phyloP scores from a whole-genome alignment of 2,888 invertebrate genomes.

The Pharmacophagus antenor region DNA sequence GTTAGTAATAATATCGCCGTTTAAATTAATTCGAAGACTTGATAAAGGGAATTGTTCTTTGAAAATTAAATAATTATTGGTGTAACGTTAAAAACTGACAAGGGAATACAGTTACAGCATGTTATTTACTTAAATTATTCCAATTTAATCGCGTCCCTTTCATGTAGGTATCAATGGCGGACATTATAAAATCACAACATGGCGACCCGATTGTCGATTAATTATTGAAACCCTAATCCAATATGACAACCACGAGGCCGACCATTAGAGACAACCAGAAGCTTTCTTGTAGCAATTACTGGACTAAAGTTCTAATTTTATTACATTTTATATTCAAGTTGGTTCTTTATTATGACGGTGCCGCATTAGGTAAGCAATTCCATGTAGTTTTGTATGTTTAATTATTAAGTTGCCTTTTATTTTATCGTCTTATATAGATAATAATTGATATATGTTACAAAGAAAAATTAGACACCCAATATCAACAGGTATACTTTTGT shows the following conservation, averaged over 20 bases:
- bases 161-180: slow-evolving; percentile 30
- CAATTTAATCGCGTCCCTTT: slow-evolving; percentile 16
- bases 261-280: slow-evolving; percentile 19
- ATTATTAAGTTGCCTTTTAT: slow-evolving; percentile 17
- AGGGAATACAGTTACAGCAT: slow-evolving; percentile 2
- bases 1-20: neutral
- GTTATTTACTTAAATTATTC: slow-evolving; percentile 22
- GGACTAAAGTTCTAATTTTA: slow-evolving; percentile 32
- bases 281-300: slow-evolving; percentile 34
- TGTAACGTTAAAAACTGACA: neutral
- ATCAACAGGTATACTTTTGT: neutral
- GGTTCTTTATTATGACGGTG: slow-evolving; percentile 33
- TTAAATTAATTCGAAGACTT: neutral
- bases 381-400: slow-evolving; percentile 11
- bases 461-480: neutral
- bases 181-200: slow-evolving; percentile 38
- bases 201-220: slow-evolving; percentile 35
- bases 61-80: neutral
- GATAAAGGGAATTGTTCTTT: neutral
- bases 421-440: neutral
- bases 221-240: slow-evolving; percentile 38
- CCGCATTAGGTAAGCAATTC: slow-evolving; percentile 25
- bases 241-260: slow-evolving; percentile 11
- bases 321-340: slow-evolving; percentile 29
- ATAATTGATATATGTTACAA: neutral